phyloP scores from a whole-genome alignment of 2,797 vertebrate genomes.

The Petrocephalus schoutedeni region DNA sequence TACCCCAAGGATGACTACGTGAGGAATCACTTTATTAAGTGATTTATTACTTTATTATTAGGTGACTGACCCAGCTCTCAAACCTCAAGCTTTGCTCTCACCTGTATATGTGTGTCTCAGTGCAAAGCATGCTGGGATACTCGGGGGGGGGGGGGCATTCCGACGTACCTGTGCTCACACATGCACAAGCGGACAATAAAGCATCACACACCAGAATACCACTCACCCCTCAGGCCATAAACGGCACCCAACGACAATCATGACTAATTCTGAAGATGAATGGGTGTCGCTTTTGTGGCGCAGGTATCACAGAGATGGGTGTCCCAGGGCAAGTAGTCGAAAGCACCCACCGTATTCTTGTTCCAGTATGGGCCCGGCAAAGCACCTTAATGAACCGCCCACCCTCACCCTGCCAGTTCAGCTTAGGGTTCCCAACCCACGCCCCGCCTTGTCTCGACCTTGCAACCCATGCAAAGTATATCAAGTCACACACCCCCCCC shows the following conservation, averaged over 20 bases:
- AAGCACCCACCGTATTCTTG: neutral
- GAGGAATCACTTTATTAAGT: neutral
- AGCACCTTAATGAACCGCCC: neutral
- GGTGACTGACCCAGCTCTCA: neutral
- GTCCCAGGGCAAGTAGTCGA: neutral
- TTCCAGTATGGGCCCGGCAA: neutral
- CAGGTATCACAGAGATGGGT: neutral
- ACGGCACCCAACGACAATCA: neutral
- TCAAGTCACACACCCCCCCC: neutral
- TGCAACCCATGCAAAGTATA: neutral
- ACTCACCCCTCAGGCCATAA: neutral
- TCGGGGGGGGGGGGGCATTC: neutral
- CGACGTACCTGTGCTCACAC: neutral
- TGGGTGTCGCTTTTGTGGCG: neutral
- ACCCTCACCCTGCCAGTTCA: neutral
- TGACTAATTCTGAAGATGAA: neutral
- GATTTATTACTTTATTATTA: too few relatives aligned
- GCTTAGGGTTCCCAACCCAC: neutral
- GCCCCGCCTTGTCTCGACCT: neutral
- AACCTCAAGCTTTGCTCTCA: neutral
- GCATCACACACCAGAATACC: neutral
- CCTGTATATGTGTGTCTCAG: neutral
- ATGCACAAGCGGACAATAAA: neutral
- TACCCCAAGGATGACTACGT: neutral
- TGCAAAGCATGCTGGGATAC: neutral